Base-by-base conservation (phyloP, 2,113 vertebrate genomes). In the Vicugna pacos region DNA sequence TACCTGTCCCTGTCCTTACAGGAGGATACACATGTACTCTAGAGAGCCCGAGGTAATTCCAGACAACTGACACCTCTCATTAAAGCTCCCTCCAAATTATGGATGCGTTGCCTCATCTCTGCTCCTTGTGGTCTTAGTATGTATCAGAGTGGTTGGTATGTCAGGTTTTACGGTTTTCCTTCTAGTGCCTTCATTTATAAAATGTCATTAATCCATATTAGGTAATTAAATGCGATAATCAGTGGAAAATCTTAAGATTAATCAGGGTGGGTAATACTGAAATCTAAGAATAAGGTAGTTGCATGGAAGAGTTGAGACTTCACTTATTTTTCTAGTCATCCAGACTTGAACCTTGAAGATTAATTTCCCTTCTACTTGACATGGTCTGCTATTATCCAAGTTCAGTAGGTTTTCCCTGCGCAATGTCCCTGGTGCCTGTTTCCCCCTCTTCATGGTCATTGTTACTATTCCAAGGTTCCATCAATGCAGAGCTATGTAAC, bases 151-250 rank as follows among this genome's bases (percentile, higher is more conserved):
- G 26, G 26, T 42, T 81, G 67, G 8, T 35, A 4, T 38, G 11
- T 91, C 26, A 19, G 32, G 26, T 75, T 76, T 35, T 84, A 75
- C 26, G n/a, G 32, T 52, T 95, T 85, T 24, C 52, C 13, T 89
- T 94, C 65, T 73, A 70, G 38, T 72, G 28, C 26, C 65, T 70
- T 28, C 28, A 7, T 65, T 94, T 96, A 28, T 93, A 72, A 93
- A 93, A 67, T 90, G 58, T 22, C 65, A 42, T 79, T 69, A 60
- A 65, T 73, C n/a, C 15, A 13, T 56, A 52, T 75, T 50, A 87
- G 42, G 52, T 84, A 73, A 83, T 64, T 87, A 50, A 91, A 38
- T 62, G 62, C 67, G 65, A 82, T 56, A 76, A 48, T 54, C 56
- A 30, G 28, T 52, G 50, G 56, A 72, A 20, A 79, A 58, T 20